phyloP scores from a whole-genome alignment of 2,888 invertebrate genomes.

The Malacosoma neustria region DNA sequence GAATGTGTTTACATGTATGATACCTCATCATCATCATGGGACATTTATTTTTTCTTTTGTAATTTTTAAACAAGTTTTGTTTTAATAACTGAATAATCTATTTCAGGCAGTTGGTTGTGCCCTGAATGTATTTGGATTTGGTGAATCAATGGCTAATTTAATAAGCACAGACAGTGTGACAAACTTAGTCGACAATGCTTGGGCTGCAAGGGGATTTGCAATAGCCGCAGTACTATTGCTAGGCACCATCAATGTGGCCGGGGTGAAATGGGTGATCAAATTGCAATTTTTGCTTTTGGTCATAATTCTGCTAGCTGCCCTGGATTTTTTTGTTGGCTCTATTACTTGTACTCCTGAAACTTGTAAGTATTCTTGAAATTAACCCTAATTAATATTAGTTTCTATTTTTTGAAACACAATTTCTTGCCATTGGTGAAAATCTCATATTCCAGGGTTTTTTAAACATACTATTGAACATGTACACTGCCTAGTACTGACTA shows the following conservation, averaged over 20 bases:
- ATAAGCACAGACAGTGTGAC: slow-evolving; percentile 78
- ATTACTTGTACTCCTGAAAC: slow-evolving; percentile 79
- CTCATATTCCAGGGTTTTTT: too few species aligned
- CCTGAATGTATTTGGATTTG: slow-evolving; percentile 96
- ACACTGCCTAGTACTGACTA: too few species aligned
- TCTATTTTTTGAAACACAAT: too few species aligned
- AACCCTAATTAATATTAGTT: too few species aligned
- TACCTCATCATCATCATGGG: too few species aligned
- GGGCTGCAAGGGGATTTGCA: slow-evolving; percentile 92
- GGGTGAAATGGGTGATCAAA: slow-evolving; percentile 98
- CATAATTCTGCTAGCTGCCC: slow-evolving; percentile 89
- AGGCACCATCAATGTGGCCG: slow-evolving; percentile 94
- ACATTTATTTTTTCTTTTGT: too few species aligned
- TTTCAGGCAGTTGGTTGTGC: slow-evolving; percentile 95
- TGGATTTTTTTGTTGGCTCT: slow-evolving; percentile 96
- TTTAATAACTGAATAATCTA: too few species aligned
- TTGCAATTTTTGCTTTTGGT: slow-evolving; percentile 92
- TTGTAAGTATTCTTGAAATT: slow-evolving; percentile 10
- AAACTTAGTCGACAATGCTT: slow-evolving; percentile 68
- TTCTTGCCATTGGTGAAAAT: too few species aligned
- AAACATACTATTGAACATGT: too few species aligned
- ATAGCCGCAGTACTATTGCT: slow-evolving; percentile 89
- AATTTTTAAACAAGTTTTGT: too few species aligned
- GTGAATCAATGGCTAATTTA: slow-evolving; percentile 94
- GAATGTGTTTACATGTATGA: too few species aligned